Base-by-base conservation (phyloP, 2,113 vertebrate genomes). In the Amphilophus citrinellus region DNA sequence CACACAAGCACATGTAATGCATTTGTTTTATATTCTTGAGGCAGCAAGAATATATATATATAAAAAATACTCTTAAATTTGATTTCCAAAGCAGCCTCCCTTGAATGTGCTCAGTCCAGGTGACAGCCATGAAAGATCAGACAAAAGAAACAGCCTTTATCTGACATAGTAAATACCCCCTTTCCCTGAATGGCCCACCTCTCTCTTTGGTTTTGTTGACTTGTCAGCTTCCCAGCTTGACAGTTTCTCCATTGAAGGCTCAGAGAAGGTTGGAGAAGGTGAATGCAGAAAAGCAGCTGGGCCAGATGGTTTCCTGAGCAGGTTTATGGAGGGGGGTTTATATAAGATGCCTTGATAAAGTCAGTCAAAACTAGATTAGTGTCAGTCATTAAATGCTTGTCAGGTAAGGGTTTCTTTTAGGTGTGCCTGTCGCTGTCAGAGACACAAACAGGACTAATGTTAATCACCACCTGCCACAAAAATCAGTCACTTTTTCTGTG, bases 191-290 rank as follows among this genome's bases (percentile, higher is more conserved):
- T 32, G 44, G 44, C 66, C 66, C 17, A 73, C 66, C 66, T 68
- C 44, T 85, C 66, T 71, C 10, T 78, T 60, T 68, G 85, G 61
- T 79, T 80, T 90, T 89, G 88, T 87, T 88, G 83, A 77, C 62
- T 80, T 53, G 13, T 84, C 82, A 82, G 68, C 58, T 42, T 81
- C 86, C 78, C 73, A 76, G 79, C 82, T 73, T 81, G 62, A 83
- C 79, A 82, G 63, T 87, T 76, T 61, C 11, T 75, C 68, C 78
- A 84, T 18, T 82, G 53, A 84, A 18, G 60, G 80, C 39, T 20
- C 44, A 57, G 82, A 76, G 71, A n/a, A 79, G 59, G 59, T 50
- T 75, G 63, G 35, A 75, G 82, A 80, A 85, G 80, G 87, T 87
- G 80, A 76, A 83, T 86, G 73, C 2, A 76, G 76, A 68, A 61